Conservation (phyloP, 2,888 invertebrate genomes). For the Epirrhoe alternata region DNA sequence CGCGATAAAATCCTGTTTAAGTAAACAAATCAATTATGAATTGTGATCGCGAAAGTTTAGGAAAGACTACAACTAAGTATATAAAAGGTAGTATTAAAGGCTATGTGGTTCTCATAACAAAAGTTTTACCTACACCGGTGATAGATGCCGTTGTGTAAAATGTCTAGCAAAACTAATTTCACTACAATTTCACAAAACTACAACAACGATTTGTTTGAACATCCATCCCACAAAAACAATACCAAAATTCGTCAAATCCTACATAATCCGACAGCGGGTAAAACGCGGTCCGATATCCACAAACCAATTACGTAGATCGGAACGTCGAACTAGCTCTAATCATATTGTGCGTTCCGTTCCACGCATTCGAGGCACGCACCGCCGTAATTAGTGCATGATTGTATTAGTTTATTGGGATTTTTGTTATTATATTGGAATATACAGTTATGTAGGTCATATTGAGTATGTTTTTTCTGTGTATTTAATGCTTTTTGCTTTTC, state of each 20-base stretch:
- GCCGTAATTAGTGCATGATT: conserved; percentile 23
- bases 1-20: too few relatives aligned
- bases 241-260: conserved; percentile 8
- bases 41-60: too few relatives aligned
- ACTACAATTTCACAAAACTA: too few relatives aligned
- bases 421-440: conserved; percentile 1
- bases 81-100: too few relatives aligned
- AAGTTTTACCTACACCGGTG: too few relatives aligned
- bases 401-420: conserved; percentile 22
- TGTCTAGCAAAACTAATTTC: too few relatives aligned
- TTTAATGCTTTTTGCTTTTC: too few relatives aligned
- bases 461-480: too few relatives aligned
- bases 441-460: not conserved
- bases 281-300: conserved; percentile 19
- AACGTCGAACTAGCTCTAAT: conserved; percentile 30
- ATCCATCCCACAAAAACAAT: conserved; percentile 5
- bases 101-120: too few relatives aligned
- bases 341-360: conserved; percentile 24
- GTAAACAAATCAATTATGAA: too few relatives aligned
- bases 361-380: conserved; percentile 40
- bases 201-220: not conserved
- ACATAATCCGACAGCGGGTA: conserved; percentile 14
- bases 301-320: conserved; percentile 30
- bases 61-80: too few relatives aligned
- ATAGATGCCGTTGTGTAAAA: too few relatives aligned